Base-by-base conservation (phyloP, 1,140 invertebrate species). In the Colletes gigas region DNA sequence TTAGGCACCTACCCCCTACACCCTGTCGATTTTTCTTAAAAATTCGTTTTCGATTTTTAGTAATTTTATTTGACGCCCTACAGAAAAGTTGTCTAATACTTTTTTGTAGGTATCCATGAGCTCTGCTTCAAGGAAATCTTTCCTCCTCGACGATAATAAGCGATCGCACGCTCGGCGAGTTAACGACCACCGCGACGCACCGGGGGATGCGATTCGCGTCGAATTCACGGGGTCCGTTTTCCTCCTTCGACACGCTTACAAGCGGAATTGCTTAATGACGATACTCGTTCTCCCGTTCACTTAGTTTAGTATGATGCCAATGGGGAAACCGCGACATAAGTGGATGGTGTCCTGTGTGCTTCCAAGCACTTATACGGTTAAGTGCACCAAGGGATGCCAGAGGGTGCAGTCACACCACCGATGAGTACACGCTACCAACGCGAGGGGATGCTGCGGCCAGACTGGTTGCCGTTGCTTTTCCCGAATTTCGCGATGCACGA, bases 231-330 rank as follows among this genome's bases (percentile, higher is more conserved):
- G 69, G 54, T 67, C 83, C 73, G 62, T 47, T 71, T 82, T 83
- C 84, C 62, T 83, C 59, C 71, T 76, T 75, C 75, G 44, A 73
- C 84, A 68, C 83, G 84, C 81, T 86, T 83, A 86, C 84, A 65
- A 86, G 80, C 84, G 76, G 68, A 88, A 88, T 88, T 84, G 79
- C 79, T 88, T 85, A 88, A 88, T 80, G 86, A 88, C 80, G 83
- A 85, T 88, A 88, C 86, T 88, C 86, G 62, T 88, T 81, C 86
- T 84, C 86, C 84, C 86, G 86, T 88, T 88, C 86, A 88, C 83
- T 88, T 88, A 88, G 86, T 88, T 88, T 88, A 83, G 86, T 82
- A 85, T 83, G 83, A 88, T 88, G 86, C 86, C 86, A 85, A 87
- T 87, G 86, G 86, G 83, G 86, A 88, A 88, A 88, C 86, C 86